Conservation (phyloP, 2,888 invertebrate species). For the Hipparchia sbordonii region DNA sequence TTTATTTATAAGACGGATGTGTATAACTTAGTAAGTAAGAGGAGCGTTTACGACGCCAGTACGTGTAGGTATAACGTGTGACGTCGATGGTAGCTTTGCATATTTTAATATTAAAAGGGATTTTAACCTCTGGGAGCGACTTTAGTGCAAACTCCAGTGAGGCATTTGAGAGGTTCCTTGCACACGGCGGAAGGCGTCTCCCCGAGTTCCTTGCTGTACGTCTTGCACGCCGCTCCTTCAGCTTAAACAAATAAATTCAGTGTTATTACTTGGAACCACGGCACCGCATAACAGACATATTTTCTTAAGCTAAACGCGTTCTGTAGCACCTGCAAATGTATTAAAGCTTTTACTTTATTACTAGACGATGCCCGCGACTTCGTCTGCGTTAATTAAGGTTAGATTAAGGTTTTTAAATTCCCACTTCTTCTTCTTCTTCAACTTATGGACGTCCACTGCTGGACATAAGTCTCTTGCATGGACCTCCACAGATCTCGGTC, state of each 20-base stretch:
- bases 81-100: conserved; percentile 11
- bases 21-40: not conserved
- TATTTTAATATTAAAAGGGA: conserved; percentile 18
- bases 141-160: conserved; percentile 61
- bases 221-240: conserved; percentile 64
- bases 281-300: not conserved
- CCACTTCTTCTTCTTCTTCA: no score
- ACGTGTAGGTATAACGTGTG: conserved; percentile 2
- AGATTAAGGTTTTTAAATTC: no score
- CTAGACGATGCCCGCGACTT: no score
- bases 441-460: no score
- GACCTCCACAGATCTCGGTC: no score
- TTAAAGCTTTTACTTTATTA: not conserved
- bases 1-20: not conserved
- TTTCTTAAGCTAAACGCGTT: not conserved
- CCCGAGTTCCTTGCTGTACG: conserved; percentile 72
- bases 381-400: no score
- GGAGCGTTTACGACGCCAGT: not conserved
- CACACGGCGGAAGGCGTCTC: conserved; percentile 74
- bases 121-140: conserved; percentile 51
- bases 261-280: conserved; percentile 1
- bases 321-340: no score
- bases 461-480: no score
- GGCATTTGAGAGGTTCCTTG: conserved; percentile 61
- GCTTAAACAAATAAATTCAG: conserved; percentile 50